These are phyloP conservation scores for Aleiodes testaceus DNA, from an alignment of 2,888 invertebrate genomes.

Conservation along the genomic window DNA sequence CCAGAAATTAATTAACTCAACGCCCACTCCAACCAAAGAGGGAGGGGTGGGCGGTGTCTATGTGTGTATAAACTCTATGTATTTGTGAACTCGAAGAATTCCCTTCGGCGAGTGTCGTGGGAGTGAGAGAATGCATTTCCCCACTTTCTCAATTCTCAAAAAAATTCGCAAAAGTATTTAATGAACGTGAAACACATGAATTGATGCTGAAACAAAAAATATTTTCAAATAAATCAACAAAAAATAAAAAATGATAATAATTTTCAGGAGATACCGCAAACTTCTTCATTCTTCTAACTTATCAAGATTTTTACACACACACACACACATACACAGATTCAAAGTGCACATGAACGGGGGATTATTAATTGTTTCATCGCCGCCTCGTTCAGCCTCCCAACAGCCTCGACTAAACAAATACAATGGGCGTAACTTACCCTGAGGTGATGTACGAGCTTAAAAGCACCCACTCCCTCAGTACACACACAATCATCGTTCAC, in stretches of 20 bases:
- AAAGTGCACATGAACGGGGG: constrained; percentile 45
- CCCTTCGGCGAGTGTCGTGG: constrained; percentile 49
- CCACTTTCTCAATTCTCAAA: background rate
- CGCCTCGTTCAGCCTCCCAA: constrained; percentile 67
- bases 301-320: constrained; percentile 22
- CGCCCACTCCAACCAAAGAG: constrained; percentile 57
- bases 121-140: constrained; percentile 39
- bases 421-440: constrained; percentile 68
- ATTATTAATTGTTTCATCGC: constrained; percentile 72
- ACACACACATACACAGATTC: background rate
- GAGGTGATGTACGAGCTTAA: constrained; percentile 71
- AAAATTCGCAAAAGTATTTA: too few relatives aligned
- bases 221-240: constrained; percentile 1
- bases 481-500: constrained; percentile 15
- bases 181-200: too few relatives aligned
- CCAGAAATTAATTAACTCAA: constrained; percentile 67
- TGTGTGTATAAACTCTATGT: background rate
- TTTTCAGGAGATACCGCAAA: background rate
- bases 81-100: constrained; percentile 26
- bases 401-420: constrained; percentile 71
- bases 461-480: constrained; percentile 52
- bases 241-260: too few relatives aligned
- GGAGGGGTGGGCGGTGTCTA: constrained; percentile 38
- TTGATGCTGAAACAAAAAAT: too few relatives aligned
- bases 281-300: constrained; percentile 7